A percentile compares a stretch with the other conserved stretches of the same genome.
phyloP scores from a whole-genome alignment of 2,888 invertebrate species.

The Girardia tigrina region DNA sequence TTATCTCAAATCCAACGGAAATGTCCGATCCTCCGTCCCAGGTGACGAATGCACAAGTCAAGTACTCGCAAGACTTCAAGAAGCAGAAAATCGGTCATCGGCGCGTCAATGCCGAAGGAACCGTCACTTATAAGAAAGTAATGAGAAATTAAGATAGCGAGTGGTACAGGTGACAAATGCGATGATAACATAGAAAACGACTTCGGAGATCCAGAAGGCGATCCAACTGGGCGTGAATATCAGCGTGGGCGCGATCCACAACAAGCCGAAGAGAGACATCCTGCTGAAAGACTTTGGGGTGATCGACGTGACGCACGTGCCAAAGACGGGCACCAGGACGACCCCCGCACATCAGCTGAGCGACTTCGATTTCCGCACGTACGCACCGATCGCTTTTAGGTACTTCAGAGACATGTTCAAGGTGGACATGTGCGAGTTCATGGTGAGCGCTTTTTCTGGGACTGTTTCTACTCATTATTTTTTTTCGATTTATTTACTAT shows the following conservation, averaged over 20 bases:
- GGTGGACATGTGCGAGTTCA: conserved; percentile 95
- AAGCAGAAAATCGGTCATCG: conserved; percentile 37
- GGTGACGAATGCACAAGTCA: background rate
- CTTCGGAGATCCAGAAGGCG: conserved; percentile 66
- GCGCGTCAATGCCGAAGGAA: conserved; percentile 35
- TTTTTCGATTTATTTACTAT: too few relatives aligned
- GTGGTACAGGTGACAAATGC: too few relatives aligned
- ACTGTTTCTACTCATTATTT: too few relatives aligned
- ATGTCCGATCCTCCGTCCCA: conserved; percentile 13
- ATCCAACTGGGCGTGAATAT: conserved; percentile 81
- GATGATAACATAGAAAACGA: conserved; percentile 45
- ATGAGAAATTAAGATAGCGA: too few relatives aligned
- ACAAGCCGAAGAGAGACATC: conserved; percentile 88
- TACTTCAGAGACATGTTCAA: conserved; percentile 96
- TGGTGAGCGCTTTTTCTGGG: too few relatives aligned
- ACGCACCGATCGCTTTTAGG: conserved; percentile 97
- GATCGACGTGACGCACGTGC: conserved; percentile 91
- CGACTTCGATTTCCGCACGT: conserved; percentile 89
- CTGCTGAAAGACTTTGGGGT: conserved; percentile 99
- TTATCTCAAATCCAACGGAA: background rate
- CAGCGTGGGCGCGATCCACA: conserved; percentile 79
- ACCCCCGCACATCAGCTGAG: conserved; percentile 96
- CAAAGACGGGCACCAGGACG: conserved; percentile 77
- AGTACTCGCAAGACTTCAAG: background rate
- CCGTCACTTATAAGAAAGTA: conserved; percentile 37